Evolutionary conservation across 2,113 vertebrate species (phyloP).

Genomic region (Bos indicus): DNA sequence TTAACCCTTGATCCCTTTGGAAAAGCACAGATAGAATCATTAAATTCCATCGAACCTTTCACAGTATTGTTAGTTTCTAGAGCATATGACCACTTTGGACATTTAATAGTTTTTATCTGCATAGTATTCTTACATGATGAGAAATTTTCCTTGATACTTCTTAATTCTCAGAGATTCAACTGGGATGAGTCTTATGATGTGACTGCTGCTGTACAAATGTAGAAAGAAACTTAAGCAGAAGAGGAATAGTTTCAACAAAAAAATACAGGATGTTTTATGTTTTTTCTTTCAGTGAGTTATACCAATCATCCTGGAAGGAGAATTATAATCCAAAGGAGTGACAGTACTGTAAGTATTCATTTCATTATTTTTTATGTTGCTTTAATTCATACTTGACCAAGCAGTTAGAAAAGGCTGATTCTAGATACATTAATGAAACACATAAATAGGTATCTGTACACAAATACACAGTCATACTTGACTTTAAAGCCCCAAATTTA

Average conservation of each 20-base stretch:
- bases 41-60: background rate
- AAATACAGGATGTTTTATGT: background rate
- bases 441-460: background rate
- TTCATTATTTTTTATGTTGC: background rate
- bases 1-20: background rate
- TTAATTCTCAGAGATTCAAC: background rate
- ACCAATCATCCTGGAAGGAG: background rate
- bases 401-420: slow-evolving; percentile 9
- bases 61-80: background rate
- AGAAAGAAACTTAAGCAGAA: slow-evolving; percentile 17
- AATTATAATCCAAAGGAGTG: slow-evolving; percentile 31
- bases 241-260: background rate
- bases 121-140: background rate
- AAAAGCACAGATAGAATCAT: background rate
- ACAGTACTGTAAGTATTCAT: slow-evolving; percentile 3
- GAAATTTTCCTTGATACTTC: background rate
- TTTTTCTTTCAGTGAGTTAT: slow-evolving; percentile 1
- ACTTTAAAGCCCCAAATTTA: slow-evolving; percentile 19
- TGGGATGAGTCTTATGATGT: background rate
- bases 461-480: background rate
- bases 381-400: slow-evolving; percentile 36
- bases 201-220: background rate
- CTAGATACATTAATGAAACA: slow-evolving; percentile 12
- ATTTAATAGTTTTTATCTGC: background rate
- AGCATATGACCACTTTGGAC: background rate